phyloP scores from a whole-genome alignment of 2,113 vertebrate genomes.

The Vicugna pacos region DNA sequence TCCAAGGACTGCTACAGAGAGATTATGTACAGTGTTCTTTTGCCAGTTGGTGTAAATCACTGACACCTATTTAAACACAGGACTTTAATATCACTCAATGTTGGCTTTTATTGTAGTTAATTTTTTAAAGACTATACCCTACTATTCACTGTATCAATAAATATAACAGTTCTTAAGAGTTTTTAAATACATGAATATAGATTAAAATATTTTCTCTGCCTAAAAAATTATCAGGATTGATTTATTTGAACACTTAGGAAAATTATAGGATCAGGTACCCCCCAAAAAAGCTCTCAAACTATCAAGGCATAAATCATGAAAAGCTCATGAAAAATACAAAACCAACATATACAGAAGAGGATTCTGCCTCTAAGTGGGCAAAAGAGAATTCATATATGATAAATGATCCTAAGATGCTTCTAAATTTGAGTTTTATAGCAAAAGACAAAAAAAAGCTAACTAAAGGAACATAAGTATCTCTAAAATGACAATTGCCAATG shows the following conservation, averaged over 20 bases:
- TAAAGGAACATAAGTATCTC: not conserved
- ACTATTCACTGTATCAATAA: slow-evolving; percentile 21
- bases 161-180: not conserved
- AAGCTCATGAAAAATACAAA: slow-evolving; percentile 51
- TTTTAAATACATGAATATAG: slow-evolving; percentile 10
- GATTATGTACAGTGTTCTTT: not conserved
- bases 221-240: not conserved
- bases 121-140: not conserved
- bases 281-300: not conserved
- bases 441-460: slow-evolving; percentile 17
- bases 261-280: not conserved
- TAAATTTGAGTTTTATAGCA: slow-evolving; percentile 28
- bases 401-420: not conserved
- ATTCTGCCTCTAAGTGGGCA: not conserved
- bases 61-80: slow-evolving; percentile 23
- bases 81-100: slow-evolving; percentile 34
- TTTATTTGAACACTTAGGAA: slow-evolving; percentile 39
- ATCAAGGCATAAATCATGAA: slow-evolving; percentile 19
- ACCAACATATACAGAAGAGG: not conserved
- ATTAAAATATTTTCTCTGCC: slow-evolving; percentile 36
- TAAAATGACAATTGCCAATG: not conserved
- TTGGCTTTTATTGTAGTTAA: slow-evolving; percentile 4
- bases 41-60: not conserved
- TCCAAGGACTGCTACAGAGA: not conserved
- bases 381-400: not conserved